Percentiles rank a stretch among this genome's conserved stretches.
phyloP scores from a whole-genome alignment of 2,888 invertebrate species.

The Chrysopilus asiliformis region DNA sequence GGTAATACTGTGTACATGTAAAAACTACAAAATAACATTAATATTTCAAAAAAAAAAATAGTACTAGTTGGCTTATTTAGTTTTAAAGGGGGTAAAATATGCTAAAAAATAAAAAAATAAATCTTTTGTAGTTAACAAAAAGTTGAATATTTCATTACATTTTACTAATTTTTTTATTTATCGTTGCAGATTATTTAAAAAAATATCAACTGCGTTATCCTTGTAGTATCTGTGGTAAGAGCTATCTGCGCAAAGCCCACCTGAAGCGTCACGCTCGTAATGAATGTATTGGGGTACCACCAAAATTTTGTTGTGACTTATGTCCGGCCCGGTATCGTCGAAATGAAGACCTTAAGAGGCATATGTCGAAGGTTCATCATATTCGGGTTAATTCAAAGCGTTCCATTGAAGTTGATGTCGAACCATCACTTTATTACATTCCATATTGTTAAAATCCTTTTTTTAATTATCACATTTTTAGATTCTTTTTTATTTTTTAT shows the following conservation, averaged over 20 bases:
- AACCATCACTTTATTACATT: constrained; percentile 17
- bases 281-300: constrained; percentile 24
- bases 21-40: too few species aligned
- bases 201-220: constrained; percentile 20
- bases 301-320: constrained; percentile 22
- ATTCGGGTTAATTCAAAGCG: constrained; percentile 6
- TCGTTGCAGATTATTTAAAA: constrained; percentile 15
- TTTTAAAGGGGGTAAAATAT: too few species aligned
- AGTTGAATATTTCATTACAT: too few species aligned
- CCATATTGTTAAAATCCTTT: constrained; percentile 15
- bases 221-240: constrained; percentile 24
- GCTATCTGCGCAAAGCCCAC: constrained; percentile 25
- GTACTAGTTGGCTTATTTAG: too few species aligned
- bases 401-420: constrained; percentile 13
- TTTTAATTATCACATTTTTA: constrained; percentile 3
- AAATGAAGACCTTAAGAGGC: constrained; percentile 23
- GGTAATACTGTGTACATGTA: not conserved
- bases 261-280: constrained; percentile 23
- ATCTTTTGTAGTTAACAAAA: too few species aligned
- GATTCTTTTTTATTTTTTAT: constrained; percentile 6
- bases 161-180: constrained; percentile 10
- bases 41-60: too few species aligned
- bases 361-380: constrained; percentile 20
- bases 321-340: constrained; percentile 23
- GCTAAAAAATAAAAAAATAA: too few species aligned